phyloP scores from a whole-genome alignment of 2,113 vertebrate genomes.

The Buteo buteo region DNA sequence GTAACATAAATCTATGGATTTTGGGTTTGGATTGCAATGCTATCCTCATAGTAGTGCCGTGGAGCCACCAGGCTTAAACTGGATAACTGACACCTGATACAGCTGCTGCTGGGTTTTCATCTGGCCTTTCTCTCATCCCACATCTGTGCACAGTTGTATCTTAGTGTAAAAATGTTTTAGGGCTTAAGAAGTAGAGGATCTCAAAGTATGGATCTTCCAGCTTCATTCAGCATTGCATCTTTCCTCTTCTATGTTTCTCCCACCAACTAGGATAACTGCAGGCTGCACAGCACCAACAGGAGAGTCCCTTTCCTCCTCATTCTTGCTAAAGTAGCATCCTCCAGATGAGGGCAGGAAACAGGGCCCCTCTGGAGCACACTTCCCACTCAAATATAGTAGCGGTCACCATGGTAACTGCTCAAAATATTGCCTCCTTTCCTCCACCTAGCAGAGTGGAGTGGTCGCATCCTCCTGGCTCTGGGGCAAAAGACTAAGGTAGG shows the following conservation, averaged over 20 bases:
- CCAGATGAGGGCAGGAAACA: slow-evolving; percentile 43
- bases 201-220: slow-evolving; percentile 17
- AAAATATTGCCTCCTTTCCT: slow-evolving; percentile 60
- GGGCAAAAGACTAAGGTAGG: slow-evolving; percentile 56
- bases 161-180: slow-evolving; percentile 3
- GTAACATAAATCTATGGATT: not conserved
- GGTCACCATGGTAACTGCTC: slow-evolving; percentile 47
- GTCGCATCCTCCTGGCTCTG: slow-evolving; percentile 46
- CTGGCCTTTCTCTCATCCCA: not conserved
- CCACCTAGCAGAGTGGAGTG: slow-evolving; percentile 55
- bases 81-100: not conserved
- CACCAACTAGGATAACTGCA: slow-evolving; percentile 38
- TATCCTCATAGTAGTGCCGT: not conserved
- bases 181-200: slow-evolving; percentile 34
- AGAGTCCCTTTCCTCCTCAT: slow-evolving; percentile 39
- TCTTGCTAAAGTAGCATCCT: slow-evolving; percentile 46
- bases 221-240: slow-evolving; percentile 21
- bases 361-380: slow-evolving; percentile 48
- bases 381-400: slow-evolving; percentile 50
- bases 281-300: slow-evolving; percentile 44
- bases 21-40: slow-evolving; percentile 2
- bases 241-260: slow-evolving; percentile 51
- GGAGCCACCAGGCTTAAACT: not conserved
- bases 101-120: slow-evolving; percentile 28
- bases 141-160: not conserved